phyloP scores from a whole-genome alignment of 2,113 vertebrate species.

The Baryphthengus martii region DNA sequence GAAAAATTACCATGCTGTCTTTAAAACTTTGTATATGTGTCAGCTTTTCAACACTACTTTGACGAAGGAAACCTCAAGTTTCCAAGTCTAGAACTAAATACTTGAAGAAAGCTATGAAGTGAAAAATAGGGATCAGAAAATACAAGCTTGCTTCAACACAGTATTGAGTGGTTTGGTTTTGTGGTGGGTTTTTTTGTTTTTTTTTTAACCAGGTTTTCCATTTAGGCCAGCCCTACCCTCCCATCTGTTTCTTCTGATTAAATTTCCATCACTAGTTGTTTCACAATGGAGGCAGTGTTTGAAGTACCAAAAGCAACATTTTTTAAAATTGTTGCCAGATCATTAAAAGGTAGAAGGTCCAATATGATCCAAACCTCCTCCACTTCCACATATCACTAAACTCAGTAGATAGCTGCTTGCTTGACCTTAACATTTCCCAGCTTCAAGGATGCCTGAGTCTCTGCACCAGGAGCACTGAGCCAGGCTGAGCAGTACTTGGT shows the following conservation, averaged over 20 bases:
- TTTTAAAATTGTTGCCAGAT: background rate
- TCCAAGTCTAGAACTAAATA: background rate
- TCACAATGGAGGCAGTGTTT: rapidly evolving
- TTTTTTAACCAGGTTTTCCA: background rate
- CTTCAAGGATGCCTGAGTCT: background rate
- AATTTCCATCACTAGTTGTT: background rate
- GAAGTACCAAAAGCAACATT: background rate
- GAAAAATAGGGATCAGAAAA: background rate
- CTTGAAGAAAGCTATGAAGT: background rate
- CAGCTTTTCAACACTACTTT: background rate
- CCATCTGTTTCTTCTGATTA: background rate
- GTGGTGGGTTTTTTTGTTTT: background rate
- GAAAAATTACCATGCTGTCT: background rate
- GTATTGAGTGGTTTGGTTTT: background rate
- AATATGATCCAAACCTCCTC: background rate
- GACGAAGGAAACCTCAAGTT: background rate
- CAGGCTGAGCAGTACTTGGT: background rate
- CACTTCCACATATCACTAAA: background rate
- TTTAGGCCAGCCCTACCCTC: background rate
- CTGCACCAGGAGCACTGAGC: background rate
- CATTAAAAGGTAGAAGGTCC: background rate
- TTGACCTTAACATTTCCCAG: background rate
- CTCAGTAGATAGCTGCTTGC: background rate
- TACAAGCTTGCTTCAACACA: background rate
- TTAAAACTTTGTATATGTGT: background rate